phyloP scores from a whole-genome alignment of 2,113 vertebrate genomes.

The Apteryx mantelli region DNA sequence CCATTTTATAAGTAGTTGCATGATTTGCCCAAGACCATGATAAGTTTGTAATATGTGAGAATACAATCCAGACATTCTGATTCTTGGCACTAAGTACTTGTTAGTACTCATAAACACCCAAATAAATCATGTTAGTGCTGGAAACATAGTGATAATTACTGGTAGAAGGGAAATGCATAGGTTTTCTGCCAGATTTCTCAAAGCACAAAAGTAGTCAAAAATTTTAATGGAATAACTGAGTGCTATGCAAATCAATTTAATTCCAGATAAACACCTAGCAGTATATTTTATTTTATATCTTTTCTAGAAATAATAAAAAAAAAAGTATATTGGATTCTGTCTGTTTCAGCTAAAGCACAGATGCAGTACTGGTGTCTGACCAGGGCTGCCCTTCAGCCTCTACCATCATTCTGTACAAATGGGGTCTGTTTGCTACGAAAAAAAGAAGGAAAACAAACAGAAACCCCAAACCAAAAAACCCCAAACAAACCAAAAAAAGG shows the following conservation, averaged over 20 bases:
- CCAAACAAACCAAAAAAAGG: neutral
- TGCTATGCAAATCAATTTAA: neutral
- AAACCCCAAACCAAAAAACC: neutral
- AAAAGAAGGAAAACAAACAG: constrained; percentile 55
- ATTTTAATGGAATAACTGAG: neutral
- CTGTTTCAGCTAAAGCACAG: neutral
- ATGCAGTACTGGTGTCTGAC: neutral
- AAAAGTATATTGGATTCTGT: neutral
- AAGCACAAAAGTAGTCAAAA: neutral
- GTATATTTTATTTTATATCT: neutral
- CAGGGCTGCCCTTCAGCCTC: neutral
- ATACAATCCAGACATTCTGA: neutral
- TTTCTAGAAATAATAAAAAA: neutral
- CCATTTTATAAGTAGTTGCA: neutral
- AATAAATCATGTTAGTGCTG: neutral
- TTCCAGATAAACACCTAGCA: neutral
- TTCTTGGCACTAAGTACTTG: neutral
- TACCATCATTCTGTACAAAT: neutral
- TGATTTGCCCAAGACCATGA: neutral
- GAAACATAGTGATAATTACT: neutral
- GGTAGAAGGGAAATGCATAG: neutral
- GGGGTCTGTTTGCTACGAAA: constrained; percentile 44
- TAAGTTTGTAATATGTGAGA: neutral
- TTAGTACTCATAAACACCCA: neutral
- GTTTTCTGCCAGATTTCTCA: neutral